These are phyloP conservation scores for Drosophila lutescens DNA, from an alignment of 2,888 invertebrate species.

Conservation along the genomic window DNA sequence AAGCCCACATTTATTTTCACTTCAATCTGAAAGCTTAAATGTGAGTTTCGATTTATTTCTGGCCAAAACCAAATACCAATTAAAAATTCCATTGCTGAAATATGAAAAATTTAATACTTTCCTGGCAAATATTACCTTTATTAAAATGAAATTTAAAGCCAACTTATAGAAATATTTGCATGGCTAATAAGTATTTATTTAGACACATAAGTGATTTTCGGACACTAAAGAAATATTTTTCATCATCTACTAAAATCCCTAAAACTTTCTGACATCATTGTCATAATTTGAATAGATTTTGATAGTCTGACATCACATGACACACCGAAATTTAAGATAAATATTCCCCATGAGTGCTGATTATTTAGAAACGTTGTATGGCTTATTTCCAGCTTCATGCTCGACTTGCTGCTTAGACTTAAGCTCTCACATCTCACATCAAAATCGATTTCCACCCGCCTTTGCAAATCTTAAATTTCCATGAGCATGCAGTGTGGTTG, in stretches of 20 bases:
- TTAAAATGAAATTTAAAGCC: too few relatives aligned
- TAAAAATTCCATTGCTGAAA: too few relatives aligned
- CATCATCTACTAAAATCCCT: background rate
- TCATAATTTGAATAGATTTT: background rate
- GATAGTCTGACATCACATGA: background rate
- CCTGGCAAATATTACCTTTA: too few relatives aligned
- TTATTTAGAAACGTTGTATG: background rate
- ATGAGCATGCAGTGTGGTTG: slow-evolving; percentile 5
- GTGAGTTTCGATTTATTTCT: background rate
- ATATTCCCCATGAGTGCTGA: background rate
- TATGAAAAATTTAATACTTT: too few relatives aligned
- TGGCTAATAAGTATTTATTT: too few relatives aligned
- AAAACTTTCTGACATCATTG: background rate
- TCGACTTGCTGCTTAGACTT: slow-evolving; percentile 7
- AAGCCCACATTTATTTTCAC: background rate
- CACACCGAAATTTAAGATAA: background rate
- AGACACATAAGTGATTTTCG: too few relatives aligned
- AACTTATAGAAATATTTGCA: too few relatives aligned
- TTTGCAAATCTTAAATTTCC: slow-evolving; percentile 42
- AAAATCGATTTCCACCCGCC: slow-evolving; percentile 23
- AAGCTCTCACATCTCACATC: slow-evolving; percentile 7
- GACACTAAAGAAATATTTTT: too few relatives aligned
- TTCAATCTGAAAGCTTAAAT: background rate
- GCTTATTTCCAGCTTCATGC: slow-evolving; percentile 5
- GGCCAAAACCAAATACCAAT: background rate